Percentiles rank a stretch among this genome's conserved stretches.
Evolutionary conservation across 2,797 vertebrate genomes (phyloP).

Genomic region (Propithecus deckenii): DNA sequence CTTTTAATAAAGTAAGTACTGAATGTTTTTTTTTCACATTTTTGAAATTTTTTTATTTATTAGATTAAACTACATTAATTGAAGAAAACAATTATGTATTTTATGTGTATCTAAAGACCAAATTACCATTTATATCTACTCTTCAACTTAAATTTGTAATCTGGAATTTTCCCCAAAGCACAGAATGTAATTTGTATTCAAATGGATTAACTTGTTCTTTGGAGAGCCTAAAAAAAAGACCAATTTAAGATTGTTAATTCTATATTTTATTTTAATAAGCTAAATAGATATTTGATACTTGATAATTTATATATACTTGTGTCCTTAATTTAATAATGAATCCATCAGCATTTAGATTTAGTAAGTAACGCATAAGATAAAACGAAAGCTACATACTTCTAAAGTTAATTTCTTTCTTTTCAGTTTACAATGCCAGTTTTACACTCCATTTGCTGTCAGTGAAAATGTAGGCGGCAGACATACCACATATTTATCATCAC

Average conservation of each 20-base stretch:
- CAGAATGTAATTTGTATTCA: constrained; percentile 56
- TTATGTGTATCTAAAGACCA: constrained; percentile 37
- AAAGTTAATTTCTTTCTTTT: constrained; percentile 47
- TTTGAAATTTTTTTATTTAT: constrained; percentile 27
- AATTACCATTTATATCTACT: constrained; percentile 35
- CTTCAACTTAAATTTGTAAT: constrained; percentile 65
- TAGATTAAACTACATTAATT: constrained; percentile 44
- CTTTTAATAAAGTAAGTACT: constrained; percentile 55
- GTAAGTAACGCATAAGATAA: background rate
- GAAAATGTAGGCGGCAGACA: constrained; percentile 49
- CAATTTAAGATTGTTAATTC: constrained; percentile 49
- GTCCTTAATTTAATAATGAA: constrained; percentile 57
- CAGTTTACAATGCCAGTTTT: constrained; percentile 47
- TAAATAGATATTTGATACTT: constrained; percentile 50
- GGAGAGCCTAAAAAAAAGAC: constrained; percentile 22
- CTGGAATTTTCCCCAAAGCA: constrained; percentile 62
- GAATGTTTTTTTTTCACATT: constrained; percentile 35
- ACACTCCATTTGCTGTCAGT: constrained; percentile 57
- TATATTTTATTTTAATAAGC: constrained; percentile 1
- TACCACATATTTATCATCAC: constrained; percentile 38
- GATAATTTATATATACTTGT: constrained; percentile 57
- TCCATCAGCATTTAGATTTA: constrained; percentile 26
- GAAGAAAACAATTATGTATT: constrained; percentile 27
- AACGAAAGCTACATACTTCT: background rate
- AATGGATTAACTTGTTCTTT: constrained; percentile 50